phyloP scores from a whole-genome alignment of 2,113 vertebrate species.

The Pachyramphus minor region DNA sequence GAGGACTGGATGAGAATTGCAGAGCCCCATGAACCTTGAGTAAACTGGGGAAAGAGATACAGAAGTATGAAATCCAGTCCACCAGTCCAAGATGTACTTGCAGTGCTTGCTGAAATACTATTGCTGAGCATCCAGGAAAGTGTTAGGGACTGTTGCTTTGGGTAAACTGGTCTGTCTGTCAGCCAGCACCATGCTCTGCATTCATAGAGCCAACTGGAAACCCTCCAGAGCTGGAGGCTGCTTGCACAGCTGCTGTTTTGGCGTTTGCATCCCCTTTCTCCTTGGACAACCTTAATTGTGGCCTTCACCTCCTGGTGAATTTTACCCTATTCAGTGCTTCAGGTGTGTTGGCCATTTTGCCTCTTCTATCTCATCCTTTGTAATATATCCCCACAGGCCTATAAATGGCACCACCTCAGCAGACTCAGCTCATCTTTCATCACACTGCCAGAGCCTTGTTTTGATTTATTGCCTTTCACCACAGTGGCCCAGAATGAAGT shows the following conservation, averaged over 20 bases:
- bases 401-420: conserved; percentile 48
- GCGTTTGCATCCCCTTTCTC: background rate
- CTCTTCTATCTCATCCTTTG: background rate
- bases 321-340: conserved; percentile 1
- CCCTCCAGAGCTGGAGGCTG: conserved; percentile 1
- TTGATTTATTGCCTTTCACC: conserved; percentile 53
- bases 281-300: background rate
- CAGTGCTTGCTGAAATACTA: background rate
- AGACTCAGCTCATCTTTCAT: conserved; percentile 39
- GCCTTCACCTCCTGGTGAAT: conserved; percentile 11
- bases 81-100: background rate
- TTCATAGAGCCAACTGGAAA: background rate
- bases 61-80: background rate
- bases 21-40: background rate
- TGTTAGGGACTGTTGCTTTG: background rate
- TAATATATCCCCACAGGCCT: conserved; percentile 7
- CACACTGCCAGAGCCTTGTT: background rate
- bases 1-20: background rate
- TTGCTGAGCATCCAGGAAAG: background rate
- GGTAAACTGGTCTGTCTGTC: background rate
- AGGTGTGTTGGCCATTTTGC: background rate
- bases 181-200: background rate
- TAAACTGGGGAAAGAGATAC: background rate
- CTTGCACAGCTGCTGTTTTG: conserved; percentile 25
- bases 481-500: conserved; percentile 39